Conservation (phyloP, 2,888 invertebrate species). For the Temnothorax ravouxi region DNA sequence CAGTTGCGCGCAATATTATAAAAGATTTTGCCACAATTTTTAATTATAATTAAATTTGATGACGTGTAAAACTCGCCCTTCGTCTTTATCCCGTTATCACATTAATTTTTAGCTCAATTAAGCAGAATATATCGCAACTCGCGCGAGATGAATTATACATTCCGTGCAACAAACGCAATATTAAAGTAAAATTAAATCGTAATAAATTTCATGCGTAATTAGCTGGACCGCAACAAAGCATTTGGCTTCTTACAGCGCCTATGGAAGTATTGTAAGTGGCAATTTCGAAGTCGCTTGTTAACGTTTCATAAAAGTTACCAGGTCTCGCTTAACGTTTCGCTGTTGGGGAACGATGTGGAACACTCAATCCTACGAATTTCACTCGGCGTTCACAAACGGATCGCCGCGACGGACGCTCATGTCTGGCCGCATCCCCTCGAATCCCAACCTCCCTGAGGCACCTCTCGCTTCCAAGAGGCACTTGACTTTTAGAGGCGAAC, state of each 20-base stretch:
- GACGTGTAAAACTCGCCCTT: slow-evolving; percentile 21
- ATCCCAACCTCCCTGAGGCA: slow-evolving; percentile 42
- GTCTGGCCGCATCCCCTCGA: background rate
- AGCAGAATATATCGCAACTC: background rate
- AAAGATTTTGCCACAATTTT: slow-evolving; percentile 56
- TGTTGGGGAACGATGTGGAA: background rate
- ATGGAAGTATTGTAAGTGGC: background rate
- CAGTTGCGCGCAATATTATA: slow-evolving; percentile 61
- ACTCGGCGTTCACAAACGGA: slow-evolving; percentile 31
- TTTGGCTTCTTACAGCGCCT: background rate
- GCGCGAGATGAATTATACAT: background rate
- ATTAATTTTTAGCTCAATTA: background rate
- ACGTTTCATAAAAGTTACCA: background rate
- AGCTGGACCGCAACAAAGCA: background rate
- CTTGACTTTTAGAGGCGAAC: slow-evolving; percentile 75
- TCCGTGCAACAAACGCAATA: background rate
- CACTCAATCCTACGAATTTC: slow-evolving; percentile 29
- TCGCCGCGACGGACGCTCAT: background rate
- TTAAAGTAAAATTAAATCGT: slow-evolving; percentile 24
- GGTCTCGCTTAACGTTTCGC: background rate
- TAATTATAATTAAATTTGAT: slow-evolving; percentile 70
- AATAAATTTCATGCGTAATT: slow-evolving; percentile 25
- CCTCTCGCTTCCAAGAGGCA: slow-evolving; percentile 63
- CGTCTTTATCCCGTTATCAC: background rate
- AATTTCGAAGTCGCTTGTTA: background rate